A percentile compares a stretch with the other conserved stretches of the same genome.
phyloP scores from a whole-genome alignment of 2,113 vertebrate species.

The Tetrao urogallus region DNA sequence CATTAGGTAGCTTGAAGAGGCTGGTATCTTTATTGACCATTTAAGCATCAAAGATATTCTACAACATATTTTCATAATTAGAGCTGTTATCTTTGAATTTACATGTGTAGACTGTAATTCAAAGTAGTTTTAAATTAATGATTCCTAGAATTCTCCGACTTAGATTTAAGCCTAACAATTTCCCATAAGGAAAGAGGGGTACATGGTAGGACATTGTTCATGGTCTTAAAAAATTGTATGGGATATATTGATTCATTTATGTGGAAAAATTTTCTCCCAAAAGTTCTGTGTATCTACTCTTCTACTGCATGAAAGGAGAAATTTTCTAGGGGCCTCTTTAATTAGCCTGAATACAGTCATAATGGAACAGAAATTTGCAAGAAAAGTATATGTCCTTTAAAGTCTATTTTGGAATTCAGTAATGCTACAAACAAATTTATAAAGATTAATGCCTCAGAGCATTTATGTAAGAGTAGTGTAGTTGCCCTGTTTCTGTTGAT shows the following conservation, averaged over 20 bases:
- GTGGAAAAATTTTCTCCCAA: neutral
- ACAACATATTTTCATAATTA: neutral
- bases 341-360: neutral
- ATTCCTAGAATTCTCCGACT: neutral
- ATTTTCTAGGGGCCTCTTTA: neutral
- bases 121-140: neutral
- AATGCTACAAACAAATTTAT: neutral
- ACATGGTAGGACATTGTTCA: neutral
- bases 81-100: neutral
- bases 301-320: neutral
- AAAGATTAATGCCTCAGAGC: neutral
- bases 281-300: neutral
- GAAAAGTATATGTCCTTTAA: neutral
- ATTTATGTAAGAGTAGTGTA: neutral
- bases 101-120: neutral
- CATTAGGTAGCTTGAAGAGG: slow-evolving; percentile 44
- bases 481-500: neutral
- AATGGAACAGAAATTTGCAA: neutral
- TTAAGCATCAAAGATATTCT: slow-evolving; percentile 14
- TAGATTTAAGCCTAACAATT: neutral
- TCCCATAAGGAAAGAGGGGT: neutral
- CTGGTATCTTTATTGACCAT: neutral
- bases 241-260: neutral
- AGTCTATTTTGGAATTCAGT: neutral
- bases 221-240: neutral